Base-by-base conservation (phyloP, 2,888 invertebrate species). In the Priapulus caudatus region DNA sequence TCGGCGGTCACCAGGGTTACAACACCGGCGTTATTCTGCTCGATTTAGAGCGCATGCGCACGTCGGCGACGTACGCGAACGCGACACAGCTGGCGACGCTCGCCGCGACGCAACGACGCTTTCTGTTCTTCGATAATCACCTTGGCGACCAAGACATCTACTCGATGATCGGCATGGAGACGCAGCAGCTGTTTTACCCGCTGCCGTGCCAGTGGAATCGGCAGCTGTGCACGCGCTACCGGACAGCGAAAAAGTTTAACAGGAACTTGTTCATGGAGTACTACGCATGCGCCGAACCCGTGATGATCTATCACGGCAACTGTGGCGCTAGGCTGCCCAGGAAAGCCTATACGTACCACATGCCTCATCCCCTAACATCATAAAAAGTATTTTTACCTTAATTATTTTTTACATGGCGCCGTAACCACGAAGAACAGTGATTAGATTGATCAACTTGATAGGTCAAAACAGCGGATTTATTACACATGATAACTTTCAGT, bases 61-160 rank as follows among this genome's bases (percentile, higher is more conserved):
- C 75, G 50, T 84, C 83, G 0, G 64, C 70, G 22, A 66, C 76
- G 16, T 85, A 82, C 63, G 72, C 33, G 10, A 10, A 33, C n/a
- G 33, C 33, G n/a, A 33, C n/a, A 10, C 10, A 33, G 10, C 10
- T n/a, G 10, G 33, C 10, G n/a, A 33, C 33, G 10, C n/a, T 33
- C 10, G 10, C 33, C n/a, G n/a, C 10, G n/a, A 10, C n/a, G 33
- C 33, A 33, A n/a, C 33, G n/a, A n/a, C 10, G n/a, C 10, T 33
- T 10, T n/a, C 10, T 10, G 10, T 33, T 33, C n/a, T 33, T 10
- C 33, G n/a, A 33, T 10, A 33, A 10, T 33, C 84, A 86, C 67
- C 74, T 87, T 22, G 86, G 86, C 1, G 86, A 87, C 70, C 86
- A 87, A 69, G 86, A 86, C 71, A 83, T 83, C 69, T 85, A 82